Conservation (phyloP, 53 echinoderm and acorn worm species). For the Apostichopus leukothele region DNA sequence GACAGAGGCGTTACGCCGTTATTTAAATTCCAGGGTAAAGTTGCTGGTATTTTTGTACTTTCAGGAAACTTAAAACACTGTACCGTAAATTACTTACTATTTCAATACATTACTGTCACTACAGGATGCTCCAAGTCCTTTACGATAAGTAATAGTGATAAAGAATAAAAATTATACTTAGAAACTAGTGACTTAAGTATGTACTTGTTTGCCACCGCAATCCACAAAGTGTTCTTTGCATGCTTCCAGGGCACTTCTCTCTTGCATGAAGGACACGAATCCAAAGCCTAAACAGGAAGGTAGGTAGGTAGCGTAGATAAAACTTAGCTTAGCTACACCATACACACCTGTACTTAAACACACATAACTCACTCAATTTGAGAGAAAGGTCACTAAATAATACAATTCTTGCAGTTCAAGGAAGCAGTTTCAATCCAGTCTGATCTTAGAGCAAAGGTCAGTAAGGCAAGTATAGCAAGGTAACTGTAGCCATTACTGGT, state of each 20-base stretch:
- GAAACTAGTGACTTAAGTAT: conserved; percentile 26
- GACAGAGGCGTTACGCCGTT: too few species aligned
- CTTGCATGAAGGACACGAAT: conserved; percentile 40
- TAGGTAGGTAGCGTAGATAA: conserved; percentile 27
- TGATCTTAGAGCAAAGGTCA: too few species aligned
- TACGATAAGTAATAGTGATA: neutral
- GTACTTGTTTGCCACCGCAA: conserved; percentile 43
- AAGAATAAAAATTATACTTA: conserved; percentile 45
- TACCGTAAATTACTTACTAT: too few species aligned
- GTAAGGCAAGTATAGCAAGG: too few species aligned
- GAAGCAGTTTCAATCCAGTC: too few species aligned
- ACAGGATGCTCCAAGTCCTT: conserved; percentile 46
- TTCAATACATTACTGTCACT: conserved; percentile 1
- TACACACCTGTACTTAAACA: neutral
- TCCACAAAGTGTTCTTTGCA: conserved; percentile 41
- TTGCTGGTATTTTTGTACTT: too few species aligned
- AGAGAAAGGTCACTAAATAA: too few species aligned
- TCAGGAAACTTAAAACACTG: too few species aligned
- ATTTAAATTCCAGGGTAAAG: too few species aligned
- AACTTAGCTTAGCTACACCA: conserved; percentile 16
- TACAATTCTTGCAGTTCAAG: too few species aligned
- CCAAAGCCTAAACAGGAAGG: conserved; percentile 48
- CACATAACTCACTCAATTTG: neutral
- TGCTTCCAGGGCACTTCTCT: conserved; percentile 25
- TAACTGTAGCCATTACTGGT: too few species aligned